A percentile compares a stretch with the other conserved stretches of the same genome.
Conservation (phyloP, 2,113 vertebrate genomes). For the Charina bottae region DNA sequence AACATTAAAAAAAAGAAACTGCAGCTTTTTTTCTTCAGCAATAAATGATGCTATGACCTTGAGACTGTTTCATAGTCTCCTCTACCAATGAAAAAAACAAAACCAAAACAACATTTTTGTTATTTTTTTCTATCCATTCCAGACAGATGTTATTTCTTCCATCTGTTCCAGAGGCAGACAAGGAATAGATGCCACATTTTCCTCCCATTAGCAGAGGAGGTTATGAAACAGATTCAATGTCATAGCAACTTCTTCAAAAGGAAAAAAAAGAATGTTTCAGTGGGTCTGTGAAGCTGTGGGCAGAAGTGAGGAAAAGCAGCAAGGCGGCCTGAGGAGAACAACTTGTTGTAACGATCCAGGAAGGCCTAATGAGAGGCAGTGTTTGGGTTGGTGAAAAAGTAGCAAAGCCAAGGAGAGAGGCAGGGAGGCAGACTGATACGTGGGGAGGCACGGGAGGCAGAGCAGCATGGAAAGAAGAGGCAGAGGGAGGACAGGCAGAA, state of each 20-base stretch:
- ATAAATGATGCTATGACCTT: background rate
- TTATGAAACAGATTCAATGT: background rate
- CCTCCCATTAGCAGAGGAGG: background rate
- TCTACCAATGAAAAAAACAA: background rate
- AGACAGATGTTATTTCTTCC: background rate
- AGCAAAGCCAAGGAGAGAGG: background rate
- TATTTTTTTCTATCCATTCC: background rate
- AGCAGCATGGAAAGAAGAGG: background rate
- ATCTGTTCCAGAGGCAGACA: background rate
- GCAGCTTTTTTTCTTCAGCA: background rate
- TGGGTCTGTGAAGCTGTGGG: background rate
- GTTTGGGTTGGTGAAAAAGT: background rate
- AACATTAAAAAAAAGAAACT: background rate
- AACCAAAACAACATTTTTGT: background rate
- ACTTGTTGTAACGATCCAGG: background rate
- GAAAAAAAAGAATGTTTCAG: background rate
- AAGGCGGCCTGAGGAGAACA: background rate
- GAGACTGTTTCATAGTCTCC: background rate
- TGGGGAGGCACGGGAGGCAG: background rate
- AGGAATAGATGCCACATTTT: background rate
- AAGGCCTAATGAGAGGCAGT: background rate
- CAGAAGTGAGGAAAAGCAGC: background rate
- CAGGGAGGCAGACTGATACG: background rate
- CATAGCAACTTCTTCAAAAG: background rate
- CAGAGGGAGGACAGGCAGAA: background rate